These are phyloP conservation scores for Drosophila ercepeae DNA, from an alignment of 1,140 invertebrate genomes.

Conservation along the genomic window DNA sequence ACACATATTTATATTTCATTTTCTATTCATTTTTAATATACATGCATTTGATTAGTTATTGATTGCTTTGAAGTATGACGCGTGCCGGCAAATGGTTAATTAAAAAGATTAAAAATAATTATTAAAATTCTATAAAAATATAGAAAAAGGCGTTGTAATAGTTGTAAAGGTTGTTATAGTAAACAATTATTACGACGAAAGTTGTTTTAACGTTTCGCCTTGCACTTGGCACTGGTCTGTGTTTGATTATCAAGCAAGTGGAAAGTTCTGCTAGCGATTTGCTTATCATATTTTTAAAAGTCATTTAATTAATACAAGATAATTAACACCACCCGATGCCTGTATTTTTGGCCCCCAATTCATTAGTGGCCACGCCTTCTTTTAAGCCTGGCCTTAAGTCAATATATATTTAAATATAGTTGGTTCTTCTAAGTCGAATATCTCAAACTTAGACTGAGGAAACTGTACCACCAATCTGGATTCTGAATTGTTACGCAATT, in stretches of 20 bases:
- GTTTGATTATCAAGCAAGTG: conserved; percentile 18
- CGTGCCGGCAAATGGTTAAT: neutral
- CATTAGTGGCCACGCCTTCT: neutral
- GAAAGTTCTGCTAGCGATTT: conserved; percentile 22
- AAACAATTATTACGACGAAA: neutral
- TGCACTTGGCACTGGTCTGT: neutral
- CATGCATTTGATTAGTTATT: neutral
- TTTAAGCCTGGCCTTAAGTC: neutral
- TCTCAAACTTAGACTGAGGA: neutral
- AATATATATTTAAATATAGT: neutral
- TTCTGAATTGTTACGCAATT: conserved; percentile 32
- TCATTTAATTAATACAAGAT: conserved; percentile 25
- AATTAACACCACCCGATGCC: conserved; percentile 3
- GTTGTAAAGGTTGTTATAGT: neutral
- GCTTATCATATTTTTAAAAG: conserved; percentile 23
- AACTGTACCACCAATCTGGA: conserved; percentile 29
- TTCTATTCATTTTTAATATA: neutral
- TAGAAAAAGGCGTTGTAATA: neutral
- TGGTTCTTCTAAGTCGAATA: neutral
- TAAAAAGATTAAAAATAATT: neutral
- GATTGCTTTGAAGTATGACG: neutral
- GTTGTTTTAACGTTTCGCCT: neutral
- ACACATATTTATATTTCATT: no score
- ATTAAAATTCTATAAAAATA: neutral
- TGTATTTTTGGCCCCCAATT: neutral